A percentile compares a stretch with the other conserved stretches of the same genome.
Evolutionary conservation across 2,797 vertebrate species (phyloP).

Genomic region (Phataginus tricuspis): DNA sequence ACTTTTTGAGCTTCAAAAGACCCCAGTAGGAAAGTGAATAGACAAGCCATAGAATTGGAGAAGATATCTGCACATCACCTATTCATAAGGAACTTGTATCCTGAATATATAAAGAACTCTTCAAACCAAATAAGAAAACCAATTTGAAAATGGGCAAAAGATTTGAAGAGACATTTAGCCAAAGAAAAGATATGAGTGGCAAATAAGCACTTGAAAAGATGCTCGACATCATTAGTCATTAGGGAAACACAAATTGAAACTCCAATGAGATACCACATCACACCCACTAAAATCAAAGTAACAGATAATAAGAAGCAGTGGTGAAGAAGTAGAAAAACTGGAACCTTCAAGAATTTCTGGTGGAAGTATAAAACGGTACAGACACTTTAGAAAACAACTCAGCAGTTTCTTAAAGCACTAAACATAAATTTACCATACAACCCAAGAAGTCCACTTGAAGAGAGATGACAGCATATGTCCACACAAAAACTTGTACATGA

Average conservation of each 20-base stretch:
- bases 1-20: not conserved
- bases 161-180: not conserved
- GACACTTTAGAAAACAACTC: not conserved
- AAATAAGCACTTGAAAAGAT: not conserved
- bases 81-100: not conserved
- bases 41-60: not conserved
- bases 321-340: not conserved
- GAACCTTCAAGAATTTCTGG: not conserved
- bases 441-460: not conserved
- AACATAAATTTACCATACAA: not conserved
- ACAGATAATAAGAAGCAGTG: not conserved
- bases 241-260: not conserved
- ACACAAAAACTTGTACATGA: not conserved
- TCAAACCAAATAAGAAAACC: not conserved
- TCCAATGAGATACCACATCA: not conserved
- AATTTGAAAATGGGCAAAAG: not conserved
- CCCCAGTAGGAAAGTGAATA: not conserved
- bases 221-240: not conserved
- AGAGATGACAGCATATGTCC: not conserved
- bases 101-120: not conserved
- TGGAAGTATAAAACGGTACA: not conserved
- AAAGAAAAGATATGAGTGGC: not conserved
- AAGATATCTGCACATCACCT: not conserved
- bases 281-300: not conserved
- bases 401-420: not conserved